Conservation (phyloP, 2,888 invertebrate genomes). For the Leucophenga montana region DNA sequence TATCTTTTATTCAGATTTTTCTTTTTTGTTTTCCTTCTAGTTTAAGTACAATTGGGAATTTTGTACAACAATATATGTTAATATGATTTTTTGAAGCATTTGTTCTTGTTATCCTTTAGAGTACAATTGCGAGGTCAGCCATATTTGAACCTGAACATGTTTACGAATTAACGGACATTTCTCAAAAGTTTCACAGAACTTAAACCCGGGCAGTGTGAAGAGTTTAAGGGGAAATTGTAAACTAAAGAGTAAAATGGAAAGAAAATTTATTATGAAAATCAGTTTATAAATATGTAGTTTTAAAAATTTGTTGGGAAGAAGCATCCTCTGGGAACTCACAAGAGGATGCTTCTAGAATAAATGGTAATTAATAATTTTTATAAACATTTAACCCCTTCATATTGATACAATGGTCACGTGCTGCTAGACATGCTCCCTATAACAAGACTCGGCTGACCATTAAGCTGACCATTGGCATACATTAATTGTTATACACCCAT, state of each 20-base stretch:
- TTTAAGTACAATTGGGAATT: conserved; percentile 44
- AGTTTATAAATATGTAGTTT: too few species aligned
- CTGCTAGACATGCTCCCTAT: conserved; percentile 4
- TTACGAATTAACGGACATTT: conserved; percentile 64
- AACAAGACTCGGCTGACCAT: conserved; percentile 32
- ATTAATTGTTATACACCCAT: not conserved
- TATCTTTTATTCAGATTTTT: conserved; percentile 43
- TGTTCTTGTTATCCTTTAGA: conserved; percentile 14
- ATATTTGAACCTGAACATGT: conserved; percentile 57
- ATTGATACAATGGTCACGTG: conserved; percentile 36
- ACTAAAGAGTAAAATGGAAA: too few species aligned
- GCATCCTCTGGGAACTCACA: too few species aligned
- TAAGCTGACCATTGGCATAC: conserved; percentile 27
- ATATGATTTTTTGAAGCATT: conserved; percentile 25
- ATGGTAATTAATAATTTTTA: too few species aligned
- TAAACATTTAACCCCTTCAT: conserved; percentile 1
- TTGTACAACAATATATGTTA: not conserved
- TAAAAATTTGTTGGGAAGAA: too few species aligned
- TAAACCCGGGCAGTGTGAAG: not conserved
- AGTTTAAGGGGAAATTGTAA: too few species aligned
- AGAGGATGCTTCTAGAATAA: too few species aligned
- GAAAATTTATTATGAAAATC: too few species aligned
- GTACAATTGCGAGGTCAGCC: conserved; percentile 52
- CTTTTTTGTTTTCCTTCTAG: conserved; percentile 9
- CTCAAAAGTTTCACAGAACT: conserved; percentile 43